Evolutionary conservation across 1,140 invertebrate genomes (phyloP).

Genomic region (Hyposmocoma kahamanoa): DNA sequence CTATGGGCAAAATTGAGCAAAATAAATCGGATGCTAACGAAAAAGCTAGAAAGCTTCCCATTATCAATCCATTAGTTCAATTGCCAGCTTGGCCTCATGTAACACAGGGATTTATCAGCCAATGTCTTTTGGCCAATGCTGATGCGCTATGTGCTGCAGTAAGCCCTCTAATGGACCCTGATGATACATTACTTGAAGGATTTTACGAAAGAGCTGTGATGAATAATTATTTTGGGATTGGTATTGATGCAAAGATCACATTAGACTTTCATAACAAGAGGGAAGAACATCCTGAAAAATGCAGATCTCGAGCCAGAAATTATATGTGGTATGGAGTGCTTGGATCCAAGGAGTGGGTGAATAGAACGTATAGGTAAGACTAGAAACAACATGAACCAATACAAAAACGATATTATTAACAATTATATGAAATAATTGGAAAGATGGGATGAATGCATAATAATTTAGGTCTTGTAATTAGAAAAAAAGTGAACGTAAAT

Average conservation of each 20-base stretch:
- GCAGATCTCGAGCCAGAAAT: conserved; percentile 93
- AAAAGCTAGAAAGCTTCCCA: conserved; percentile 83
- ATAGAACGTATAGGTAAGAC: conserved; percentile 90
- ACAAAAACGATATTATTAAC: too few species aligned
- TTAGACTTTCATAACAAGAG: conserved; percentile 98
- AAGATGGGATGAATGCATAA: too few species aligned
- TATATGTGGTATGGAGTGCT: conserved; percentile 99
- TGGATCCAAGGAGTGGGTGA: conserved; percentile 92
- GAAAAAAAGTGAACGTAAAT: too few species aligned
- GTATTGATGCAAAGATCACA: conserved; percentile 98
- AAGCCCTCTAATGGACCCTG: conserved; percentile 93
- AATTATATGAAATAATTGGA: too few species aligned
- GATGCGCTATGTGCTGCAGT: conserved; percentile 96
- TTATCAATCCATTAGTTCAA: conserved; percentile 91
- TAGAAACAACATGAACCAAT: too few species aligned
- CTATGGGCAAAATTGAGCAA: conserved; percentile 24
- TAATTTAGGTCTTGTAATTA: too few species aligned
- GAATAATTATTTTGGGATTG: conserved; percentile 99
- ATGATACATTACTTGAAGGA: conserved; percentile 91
- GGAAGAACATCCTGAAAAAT: conserved; percentile 98
- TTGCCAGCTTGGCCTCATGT: conserved; percentile 91
- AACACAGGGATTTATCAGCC: conserved; percentile 63
- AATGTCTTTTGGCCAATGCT: conserved; percentile 94
- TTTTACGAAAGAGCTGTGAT: conserved; percentile 97
- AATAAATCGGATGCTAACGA: conserved; percentile 56